Evolutionary conservation across 92 coral and sea anemone genomes (phyloP), one percentile per base, ranked within the genome.

Genomic region (Phenganax subtilis): DNA sequence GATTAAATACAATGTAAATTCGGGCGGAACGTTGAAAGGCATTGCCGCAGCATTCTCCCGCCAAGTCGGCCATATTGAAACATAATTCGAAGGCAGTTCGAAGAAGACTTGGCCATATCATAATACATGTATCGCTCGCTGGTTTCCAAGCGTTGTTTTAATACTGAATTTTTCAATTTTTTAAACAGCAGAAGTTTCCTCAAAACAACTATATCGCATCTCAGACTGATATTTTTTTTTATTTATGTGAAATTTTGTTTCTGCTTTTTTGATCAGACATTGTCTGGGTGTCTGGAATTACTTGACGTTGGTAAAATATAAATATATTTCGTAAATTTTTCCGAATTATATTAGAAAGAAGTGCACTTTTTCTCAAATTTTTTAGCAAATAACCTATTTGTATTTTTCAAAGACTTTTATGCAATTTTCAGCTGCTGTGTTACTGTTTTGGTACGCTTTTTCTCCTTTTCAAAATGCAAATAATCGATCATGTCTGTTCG

Each of bases 11-110:
- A 2, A 8, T 63, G 10, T 28, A 47, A 63, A n/a, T 17, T 10
- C 28, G 9, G 7, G 54, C 82, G 20, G 82, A 14, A 47, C 62
- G 56, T 51, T 61, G 51, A 65, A 51, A 65, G 10, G 6, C n/a
- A 52, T 53, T 65, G 30, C 54, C 63, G 74, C 54, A 60, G 47
- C 54, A 68, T 79, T 79, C 83, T 79, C 83, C 83, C 83, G 83
- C 83, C 83, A 79, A 79, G 83, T 63, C 83, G 73, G 83, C 83
- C 83, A 79, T 79, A 20, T 79, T 79, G 83, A 55, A 47, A 62
- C 65, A 30, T 47, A 2, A 60, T 12, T 58, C 11, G 74, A 79
- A 51, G 57, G 51, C 17, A 2, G 31, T 12, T 58, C 11, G 74
- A 79, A 51, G 57, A n/a, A 64, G 59, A 52, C 3, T 37, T 37